A percentile compares a stretch with the other conserved stretches of the same genome.
Conservation (phyloP, 2,797 vertebrate species). For the Stomatorhinus walkeri region DNA sequence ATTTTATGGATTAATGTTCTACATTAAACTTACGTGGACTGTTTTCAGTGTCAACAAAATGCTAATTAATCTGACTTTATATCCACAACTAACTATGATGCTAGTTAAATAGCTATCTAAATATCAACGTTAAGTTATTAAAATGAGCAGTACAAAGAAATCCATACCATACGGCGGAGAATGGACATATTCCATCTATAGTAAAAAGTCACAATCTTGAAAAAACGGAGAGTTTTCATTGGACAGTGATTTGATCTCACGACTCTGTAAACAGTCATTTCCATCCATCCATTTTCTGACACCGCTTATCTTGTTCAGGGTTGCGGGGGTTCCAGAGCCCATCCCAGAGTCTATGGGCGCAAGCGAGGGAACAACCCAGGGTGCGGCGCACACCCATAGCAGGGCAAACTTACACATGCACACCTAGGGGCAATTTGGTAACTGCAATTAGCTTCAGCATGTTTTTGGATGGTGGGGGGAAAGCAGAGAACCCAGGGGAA, state of each 20-base stretch:
- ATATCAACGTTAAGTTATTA: neutral
- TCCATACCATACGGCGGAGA: neutral
- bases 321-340: neutral
- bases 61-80: neutral
- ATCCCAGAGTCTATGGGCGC: neutral
- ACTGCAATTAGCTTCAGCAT: neutral
- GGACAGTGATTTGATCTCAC: neutral
- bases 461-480: neutral
- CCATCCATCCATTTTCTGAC: neutral
- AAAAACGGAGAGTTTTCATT: neutral
- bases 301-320: neutral
- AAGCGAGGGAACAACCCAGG: neutral
- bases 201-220: neutral
- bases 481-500: neutral
- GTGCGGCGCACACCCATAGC: neutral
- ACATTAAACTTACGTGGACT: neutral
- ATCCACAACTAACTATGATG: neutral
- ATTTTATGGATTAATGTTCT: neutral
- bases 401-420: neutral
- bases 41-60: neutral
- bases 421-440: neutral
- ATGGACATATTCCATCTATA: neutral
- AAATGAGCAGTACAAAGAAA: neutral
- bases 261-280: neutral
- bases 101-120: neutral